Percentiles rank a stretch among this genome's conserved stretches.
These are phyloP conservation scores for Hoplostethus atlanticus DNA, from an alignment of 2,797 vertebrate genomes.

Conservation along the genomic window DNA sequence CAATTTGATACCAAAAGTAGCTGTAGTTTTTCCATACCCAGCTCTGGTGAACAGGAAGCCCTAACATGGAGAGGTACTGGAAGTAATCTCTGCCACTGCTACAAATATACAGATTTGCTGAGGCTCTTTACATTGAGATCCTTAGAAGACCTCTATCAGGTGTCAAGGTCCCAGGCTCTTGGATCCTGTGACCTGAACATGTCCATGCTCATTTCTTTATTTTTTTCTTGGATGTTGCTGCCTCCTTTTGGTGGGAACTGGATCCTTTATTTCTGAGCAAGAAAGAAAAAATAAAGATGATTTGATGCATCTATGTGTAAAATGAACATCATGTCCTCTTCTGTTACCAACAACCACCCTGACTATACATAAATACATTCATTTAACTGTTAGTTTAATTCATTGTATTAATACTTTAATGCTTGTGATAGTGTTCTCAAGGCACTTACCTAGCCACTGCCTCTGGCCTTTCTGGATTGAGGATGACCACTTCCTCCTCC, in stretches of 20 bases:
- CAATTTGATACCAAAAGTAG: too few species aligned
- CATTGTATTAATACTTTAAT: not conserved
- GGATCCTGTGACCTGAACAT: too few species aligned
- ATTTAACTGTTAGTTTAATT: not conserved
- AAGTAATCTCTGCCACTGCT: too few species aligned
- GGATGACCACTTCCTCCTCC: slow-evolving; percentile 94
- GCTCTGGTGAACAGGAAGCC: too few species aligned
- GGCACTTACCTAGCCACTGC: slow-evolving; percentile 71
- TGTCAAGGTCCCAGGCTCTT: not conserved
- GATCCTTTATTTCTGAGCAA: slow-evolving; percentile 56
- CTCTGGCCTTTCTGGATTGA: slow-evolving; percentile 84
- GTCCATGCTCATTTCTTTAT: slow-evolving; percentile 69
- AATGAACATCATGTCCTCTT: not conserved
- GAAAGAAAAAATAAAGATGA: slow-evolving; percentile 35
- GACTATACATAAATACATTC: not conserved
- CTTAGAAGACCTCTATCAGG: not conserved
- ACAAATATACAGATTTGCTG: too few species aligned
- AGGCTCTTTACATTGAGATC: too few species aligned
- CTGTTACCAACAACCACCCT: not conserved
- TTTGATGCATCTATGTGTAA: not conserved
- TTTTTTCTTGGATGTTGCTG: slow-evolving; percentile 80
- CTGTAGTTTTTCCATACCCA: too few species aligned
- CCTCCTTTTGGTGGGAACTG: slow-evolving; percentile 66
- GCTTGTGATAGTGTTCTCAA: not conserved
- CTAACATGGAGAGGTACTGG: too few species aligned